Percentiles rank a stretch among this genome's conserved stretches.
phyloP scores from a whole-genome alignment of 2,888 invertebrate genomes.

The Syrphus vitripennis region DNA sequence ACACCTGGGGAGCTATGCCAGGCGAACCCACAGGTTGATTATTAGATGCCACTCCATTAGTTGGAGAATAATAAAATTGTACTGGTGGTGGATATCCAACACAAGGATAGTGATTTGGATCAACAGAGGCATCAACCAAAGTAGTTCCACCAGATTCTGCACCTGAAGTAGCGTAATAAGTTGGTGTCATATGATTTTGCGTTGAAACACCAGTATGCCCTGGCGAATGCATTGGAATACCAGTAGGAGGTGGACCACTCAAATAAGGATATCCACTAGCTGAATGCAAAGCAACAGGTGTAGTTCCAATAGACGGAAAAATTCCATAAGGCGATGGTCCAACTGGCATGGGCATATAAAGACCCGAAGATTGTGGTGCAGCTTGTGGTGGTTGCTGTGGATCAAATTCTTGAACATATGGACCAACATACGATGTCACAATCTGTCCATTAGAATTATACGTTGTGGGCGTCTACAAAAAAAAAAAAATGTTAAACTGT shows the following conservation, averaged over 20 bases:
- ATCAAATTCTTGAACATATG: slow-evolving; percentile 63
- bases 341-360: slow-evolving; percentile 73
- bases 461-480: slow-evolving; percentile 64
- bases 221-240: slow-evolving; percentile 56
- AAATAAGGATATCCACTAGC: slow-evolving; percentile 65
- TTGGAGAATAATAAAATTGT: slow-evolving; percentile 72
- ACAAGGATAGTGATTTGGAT: slow-evolving; percentile 71
- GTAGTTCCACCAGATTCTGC: slow-evolving; percentile 33
- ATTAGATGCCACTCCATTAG: slow-evolving; percentile 33
- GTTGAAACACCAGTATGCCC: slow-evolving; percentile 47
- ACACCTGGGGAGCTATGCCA: slow-evolving; percentile 29
- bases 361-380: slow-evolving; percentile 60
- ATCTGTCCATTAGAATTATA: slow-evolving; percentile 66
- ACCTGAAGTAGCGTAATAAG: slow-evolving; percentile 43
- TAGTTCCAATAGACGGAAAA: slow-evolving; percentile 71
- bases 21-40: slow-evolving; percentile 8
- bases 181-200: slow-evolving; percentile 32
- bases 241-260: slow-evolving; percentile 56
- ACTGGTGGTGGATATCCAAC: slow-evolving; percentile 73
- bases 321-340: slow-evolving; percentile 73
- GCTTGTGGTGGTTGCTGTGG: slow-evolving; percentile 58
- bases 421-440: slow-evolving; percentile 46
- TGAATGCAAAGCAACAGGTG: slow-evolving; percentile 62
- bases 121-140: slow-evolving; percentile 60
- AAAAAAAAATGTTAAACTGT: background rate